Conservation (phyloP, 2,888 invertebrate genomes). For the Pollenia griseotomentosa region DNA sequence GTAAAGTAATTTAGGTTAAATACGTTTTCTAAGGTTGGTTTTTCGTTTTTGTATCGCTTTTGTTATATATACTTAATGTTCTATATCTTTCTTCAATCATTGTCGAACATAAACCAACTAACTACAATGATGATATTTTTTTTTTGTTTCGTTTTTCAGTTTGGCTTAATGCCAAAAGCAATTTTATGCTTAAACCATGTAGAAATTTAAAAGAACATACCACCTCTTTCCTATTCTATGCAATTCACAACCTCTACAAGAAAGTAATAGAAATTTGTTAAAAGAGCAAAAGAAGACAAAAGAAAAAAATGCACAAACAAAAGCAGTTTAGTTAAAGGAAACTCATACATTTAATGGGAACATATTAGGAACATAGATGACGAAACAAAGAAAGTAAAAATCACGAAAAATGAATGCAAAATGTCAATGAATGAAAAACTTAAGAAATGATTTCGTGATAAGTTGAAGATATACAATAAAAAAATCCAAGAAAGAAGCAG, state of each 20-base stretch:
- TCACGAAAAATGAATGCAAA: slow-evolving; percentile 6
- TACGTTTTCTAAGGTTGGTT: slow-evolving; percentile 50
- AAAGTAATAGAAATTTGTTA: slow-evolving; percentile 54
- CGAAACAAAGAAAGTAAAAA: not conserved
- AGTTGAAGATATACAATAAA: not conserved
- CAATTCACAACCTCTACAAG: slow-evolving; percentile 16
- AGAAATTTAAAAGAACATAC: slow-evolving; percentile 61
- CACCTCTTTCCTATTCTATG: slow-evolving; percentile 11
- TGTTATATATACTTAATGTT: slow-evolving; percentile 39
- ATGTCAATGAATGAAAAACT: not conserved
- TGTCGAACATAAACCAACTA: slow-evolving; percentile 58
- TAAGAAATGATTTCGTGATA: not conserved
- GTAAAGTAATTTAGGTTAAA: slow-evolving; percentile 67
- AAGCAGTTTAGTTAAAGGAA: slow-evolving; percentile 9
- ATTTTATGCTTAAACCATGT: slow-evolving; percentile 68
- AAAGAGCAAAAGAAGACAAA: slow-evolving; percentile 23
- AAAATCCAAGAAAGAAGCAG: not conserved
- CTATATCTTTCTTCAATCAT: slow-evolving; percentile 62
- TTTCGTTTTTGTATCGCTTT: slow-evolving; percentile 1
- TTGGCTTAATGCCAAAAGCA: slow-evolving; percentile 69
- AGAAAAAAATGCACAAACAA: slow-evolving; percentile 23
- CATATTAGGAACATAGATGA: slow-evolving; percentile 11
- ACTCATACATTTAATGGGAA: slow-evolving; percentile 48
- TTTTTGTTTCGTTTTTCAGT: slow-evolving; percentile 25
- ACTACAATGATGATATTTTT: slow-evolving; percentile 30